phyloP scores from a whole-genome alignment of 2,888 invertebrate genomes.

The Orchesella flavescens region DNA sequence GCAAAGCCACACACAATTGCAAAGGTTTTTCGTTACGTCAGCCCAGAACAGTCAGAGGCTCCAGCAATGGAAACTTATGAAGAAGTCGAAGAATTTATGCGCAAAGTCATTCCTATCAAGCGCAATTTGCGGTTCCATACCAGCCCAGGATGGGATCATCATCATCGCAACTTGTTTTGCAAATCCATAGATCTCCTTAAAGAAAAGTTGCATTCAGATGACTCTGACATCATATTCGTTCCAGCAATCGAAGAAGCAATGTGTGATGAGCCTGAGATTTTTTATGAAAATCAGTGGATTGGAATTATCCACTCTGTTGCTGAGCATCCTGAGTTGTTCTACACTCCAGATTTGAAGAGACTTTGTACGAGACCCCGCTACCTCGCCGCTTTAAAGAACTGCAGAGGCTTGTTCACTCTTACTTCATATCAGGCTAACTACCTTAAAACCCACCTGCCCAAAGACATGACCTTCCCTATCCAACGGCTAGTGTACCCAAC shows the following conservation, averaged over 20 bases:
- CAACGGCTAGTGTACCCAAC: constrained; percentile 53
- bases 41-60: not conserved
- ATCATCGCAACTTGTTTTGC: constrained; percentile 60
- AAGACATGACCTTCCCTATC: constrained; percentile 42
- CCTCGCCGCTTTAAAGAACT: constrained; percentile 46
- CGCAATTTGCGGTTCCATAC: constrained; percentile 49
- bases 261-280: constrained; percentile 53
- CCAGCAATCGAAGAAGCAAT: constrained; percentile 63
- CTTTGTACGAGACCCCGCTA: constrained; percentile 40
- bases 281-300: constrained; percentile 52
- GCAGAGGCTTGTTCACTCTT: constrained; percentile 59
- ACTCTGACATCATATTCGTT: constrained; percentile 48
- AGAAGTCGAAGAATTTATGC: constrained; percentile 4
- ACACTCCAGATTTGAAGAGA: constrained; percentile 58
- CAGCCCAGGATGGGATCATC: constrained; percentile 60
- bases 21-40: constrained; percentile 52
- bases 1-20: constrained; percentile 62
- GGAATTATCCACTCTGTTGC: constrained; percentile 65
- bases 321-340: constrained; percentile 58
- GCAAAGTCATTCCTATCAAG: not conserved
- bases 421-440: constrained; percentile 59
- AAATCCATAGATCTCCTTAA: constrained; percentile 40
- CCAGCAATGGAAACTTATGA: constrained; percentile 1
- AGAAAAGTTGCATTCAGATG: constrained; percentile 20
- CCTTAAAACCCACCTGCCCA: constrained; percentile 40